phyloP scores from a whole-genome alignment of 2,888 invertebrate species.

The Megalurothrips usitatus region DNA sequence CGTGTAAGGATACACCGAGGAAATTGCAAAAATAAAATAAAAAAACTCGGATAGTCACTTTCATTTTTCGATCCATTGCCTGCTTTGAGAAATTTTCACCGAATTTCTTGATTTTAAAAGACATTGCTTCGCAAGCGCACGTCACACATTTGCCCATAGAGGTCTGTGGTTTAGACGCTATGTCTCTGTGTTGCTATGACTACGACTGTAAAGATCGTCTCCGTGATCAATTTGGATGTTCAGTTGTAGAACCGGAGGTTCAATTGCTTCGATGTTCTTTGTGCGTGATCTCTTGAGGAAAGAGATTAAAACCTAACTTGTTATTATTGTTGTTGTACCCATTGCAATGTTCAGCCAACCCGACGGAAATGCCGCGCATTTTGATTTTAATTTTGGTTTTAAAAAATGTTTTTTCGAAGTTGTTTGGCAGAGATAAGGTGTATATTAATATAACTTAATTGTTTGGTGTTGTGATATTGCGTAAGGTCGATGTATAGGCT shows the following conservation, averaged over 20 bases:
- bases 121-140: too few relatives aligned
- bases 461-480: slow-evolving; percentile 24
- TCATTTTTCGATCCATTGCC: background rate
- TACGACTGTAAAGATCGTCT: too few relatives aligned
- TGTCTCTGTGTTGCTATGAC: too few relatives aligned
- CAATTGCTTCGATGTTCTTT: background rate
- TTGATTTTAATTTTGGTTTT: background rate
- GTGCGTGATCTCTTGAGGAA: background rate
- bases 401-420: background rate
- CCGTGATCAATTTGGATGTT: too few relatives aligned
- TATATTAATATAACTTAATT: background rate
- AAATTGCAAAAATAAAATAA: too few relatives aligned
- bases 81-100: background rate
- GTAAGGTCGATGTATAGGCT: slow-evolving; percentile 9
- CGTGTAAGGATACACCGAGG: too few relatives aligned
- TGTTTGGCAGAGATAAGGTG: background rate
- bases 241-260: too few relatives aligned
- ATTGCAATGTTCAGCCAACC: slow-evolving; percentile 17
- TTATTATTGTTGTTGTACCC: background rate
- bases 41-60: too few relatives aligned
- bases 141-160: too few relatives aligned
- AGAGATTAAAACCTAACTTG: background rate
- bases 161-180: too few relatives aligned
- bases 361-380: background rate
- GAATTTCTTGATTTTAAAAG: background rate